A percentile compares a stretch with the other conserved stretches of the same genome.
Evolutionary conservation across 2,888 invertebrate species (phyloP).

Genomic region (Habrosyne pyritoides): DNA sequence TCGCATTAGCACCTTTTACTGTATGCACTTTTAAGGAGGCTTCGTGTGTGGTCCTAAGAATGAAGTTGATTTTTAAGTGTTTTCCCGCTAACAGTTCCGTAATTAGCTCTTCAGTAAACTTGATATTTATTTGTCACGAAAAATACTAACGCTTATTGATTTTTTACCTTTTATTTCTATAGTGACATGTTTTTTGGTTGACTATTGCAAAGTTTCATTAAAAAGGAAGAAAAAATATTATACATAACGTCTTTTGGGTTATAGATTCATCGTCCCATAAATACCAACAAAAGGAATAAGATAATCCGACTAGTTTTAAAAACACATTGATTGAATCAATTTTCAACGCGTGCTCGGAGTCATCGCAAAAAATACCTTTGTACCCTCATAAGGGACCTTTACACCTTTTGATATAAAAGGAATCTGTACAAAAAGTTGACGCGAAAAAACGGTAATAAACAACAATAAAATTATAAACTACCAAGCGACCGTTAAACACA

Average conservation of each 20-base stretch:
- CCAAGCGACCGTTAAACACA: not conserved
- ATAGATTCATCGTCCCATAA: constrained; percentile 26
- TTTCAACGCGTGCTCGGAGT: constrained; percentile 71
- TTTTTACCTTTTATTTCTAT: not conserved
- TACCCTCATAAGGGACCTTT: constrained; percentile 45
- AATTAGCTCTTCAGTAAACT: constrained; percentile 29
- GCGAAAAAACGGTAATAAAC: constrained; percentile 62
- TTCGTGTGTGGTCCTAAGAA: constrained; percentile 71
- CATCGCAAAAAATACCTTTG: constrained; percentile 60
- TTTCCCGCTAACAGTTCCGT: constrained; percentile 40
- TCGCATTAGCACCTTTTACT: constrained; percentile 81
- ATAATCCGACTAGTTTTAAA: constrained; percentile 30
- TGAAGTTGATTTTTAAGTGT: constrained; percentile 37
- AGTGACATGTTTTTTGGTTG: not conserved
- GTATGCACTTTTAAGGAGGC: constrained; percentile 65
- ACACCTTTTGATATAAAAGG: constrained; percentile 63
- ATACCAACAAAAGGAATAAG: constrained; percentile 43
- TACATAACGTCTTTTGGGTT: not conserved
- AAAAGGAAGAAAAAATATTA: not conserved
- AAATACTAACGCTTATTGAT: not conserved
- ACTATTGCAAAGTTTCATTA: not conserved
- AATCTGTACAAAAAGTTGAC: constrained; percentile 46
- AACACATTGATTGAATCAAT: constrained; percentile 44
- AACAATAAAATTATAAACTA: constrained; percentile 47
- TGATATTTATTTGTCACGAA: not conserved